phyloP scores from a whole-genome alignment of 2,113 vertebrate genomes.

The Saccopteryx leptura region DNA sequence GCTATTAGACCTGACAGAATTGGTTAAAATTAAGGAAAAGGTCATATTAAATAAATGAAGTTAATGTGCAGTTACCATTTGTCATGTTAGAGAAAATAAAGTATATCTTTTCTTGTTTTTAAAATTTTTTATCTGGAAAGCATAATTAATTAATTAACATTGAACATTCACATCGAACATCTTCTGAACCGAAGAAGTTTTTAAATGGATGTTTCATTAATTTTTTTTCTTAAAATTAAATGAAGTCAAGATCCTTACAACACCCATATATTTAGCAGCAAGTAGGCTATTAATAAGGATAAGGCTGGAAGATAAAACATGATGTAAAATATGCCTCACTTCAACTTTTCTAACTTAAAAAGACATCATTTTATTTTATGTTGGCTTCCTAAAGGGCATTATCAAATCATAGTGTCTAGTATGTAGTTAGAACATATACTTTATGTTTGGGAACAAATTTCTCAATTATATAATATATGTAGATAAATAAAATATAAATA shows the following conservation, averaged over 20 bases:
- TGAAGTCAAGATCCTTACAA: background rate
- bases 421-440: background rate
- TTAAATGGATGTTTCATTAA: background rate
- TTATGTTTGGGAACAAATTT: background rate
- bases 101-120: background rate
- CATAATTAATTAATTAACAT: background rate
- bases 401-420: background rate
- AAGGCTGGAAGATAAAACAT: background rate
- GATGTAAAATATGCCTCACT: slow-evolving; percentile 10
- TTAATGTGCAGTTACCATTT: background rate
- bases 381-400: background rate
- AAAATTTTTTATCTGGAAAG: background rate
- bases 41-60: background rate
- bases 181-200: background rate
- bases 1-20: background rate
- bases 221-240: slow-evolving; percentile 45
- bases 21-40: background rate
- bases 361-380: background rate
- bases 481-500: background rate
- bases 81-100: background rate
- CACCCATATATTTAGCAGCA: background rate
- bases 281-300: background rate
- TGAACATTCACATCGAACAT: background rate
- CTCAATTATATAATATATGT: background rate
- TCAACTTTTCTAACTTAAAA: background rate